Evolutionary conservation across 1,140 invertebrate genomes (phyloP).

Genomic region (Euura lappo): DNA sequence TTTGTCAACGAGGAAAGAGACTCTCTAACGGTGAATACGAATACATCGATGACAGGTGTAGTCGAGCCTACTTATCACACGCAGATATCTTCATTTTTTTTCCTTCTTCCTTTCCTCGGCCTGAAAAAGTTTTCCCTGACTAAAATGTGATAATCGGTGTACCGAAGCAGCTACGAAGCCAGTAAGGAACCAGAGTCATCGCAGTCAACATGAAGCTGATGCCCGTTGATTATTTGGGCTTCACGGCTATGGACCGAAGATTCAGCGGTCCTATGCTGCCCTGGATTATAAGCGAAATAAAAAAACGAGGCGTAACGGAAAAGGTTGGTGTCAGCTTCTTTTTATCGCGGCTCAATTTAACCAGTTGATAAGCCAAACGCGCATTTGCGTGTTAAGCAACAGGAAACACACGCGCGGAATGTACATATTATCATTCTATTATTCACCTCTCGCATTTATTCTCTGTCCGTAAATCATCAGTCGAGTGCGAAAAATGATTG

Average conservation of each 20-base stretch:
- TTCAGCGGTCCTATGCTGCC: slow-evolving; percentile 80
- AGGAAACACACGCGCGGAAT: too few species aligned
- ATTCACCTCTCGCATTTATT: too few species aligned
- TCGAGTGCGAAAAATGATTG: too few species aligned
- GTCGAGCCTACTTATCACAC: neutral
- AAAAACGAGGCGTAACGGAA: slow-evolving; percentile 62
- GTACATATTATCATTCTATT: too few species aligned
- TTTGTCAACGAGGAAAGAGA: neutral
- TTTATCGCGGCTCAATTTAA: too few species aligned
- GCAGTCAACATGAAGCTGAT: slow-evolving; percentile 67
- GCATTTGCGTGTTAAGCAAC: too few species aligned
- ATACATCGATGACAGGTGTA: neutral
- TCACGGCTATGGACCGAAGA: slow-evolving; percentile 74
- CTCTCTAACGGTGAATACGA: slow-evolving; percentile 8
- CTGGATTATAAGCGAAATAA: slow-evolving; percentile 72
- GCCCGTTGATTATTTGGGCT: slow-evolving; percentile 73
- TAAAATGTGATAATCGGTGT: slow-evolving; percentile 8
- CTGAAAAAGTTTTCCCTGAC: neutral
- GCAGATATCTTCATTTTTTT: neutral
- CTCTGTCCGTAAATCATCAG: too few species aligned
- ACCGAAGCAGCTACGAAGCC: neutral
- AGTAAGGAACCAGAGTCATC: neutral
- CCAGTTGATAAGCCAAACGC: too few species aligned
- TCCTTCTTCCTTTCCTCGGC: neutral
- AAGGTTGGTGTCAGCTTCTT: slow-evolving; percentile 49